Evolutionary conservation across 2,797 vertebrate species (phyloP).

Genomic region (Rhabdophis nuchalis): DNA sequence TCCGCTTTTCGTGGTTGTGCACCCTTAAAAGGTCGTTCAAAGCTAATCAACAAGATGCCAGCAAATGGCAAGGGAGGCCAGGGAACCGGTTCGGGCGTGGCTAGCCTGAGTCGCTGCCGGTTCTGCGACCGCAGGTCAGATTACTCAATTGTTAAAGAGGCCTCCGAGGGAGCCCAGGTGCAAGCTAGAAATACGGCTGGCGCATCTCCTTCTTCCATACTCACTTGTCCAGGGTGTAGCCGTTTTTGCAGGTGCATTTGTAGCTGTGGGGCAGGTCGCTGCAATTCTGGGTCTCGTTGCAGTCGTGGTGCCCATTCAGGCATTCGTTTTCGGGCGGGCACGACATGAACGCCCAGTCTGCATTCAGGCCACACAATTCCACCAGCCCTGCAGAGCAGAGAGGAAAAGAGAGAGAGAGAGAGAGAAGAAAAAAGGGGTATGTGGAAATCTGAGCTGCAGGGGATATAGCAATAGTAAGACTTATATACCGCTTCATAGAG

Average conservation of each 20-base stretch:
- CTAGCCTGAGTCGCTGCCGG: too few species aligned
- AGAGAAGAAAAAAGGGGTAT: too few species aligned
- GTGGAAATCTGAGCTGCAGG: not conserved
- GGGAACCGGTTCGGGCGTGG: too few species aligned
- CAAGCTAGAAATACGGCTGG: too few species aligned
- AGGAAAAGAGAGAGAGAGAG: not conserved
- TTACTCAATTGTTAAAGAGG: not conserved
- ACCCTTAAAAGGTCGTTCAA: too few species aligned
- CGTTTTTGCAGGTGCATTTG: constrained; percentile 87
- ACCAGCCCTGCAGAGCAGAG: constrained; percentile 61
- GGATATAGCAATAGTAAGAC: too few species aligned
- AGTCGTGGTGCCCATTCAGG: constrained; percentile 84
- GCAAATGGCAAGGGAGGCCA: too few species aligned
- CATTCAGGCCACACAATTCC: constrained; percentile 69
- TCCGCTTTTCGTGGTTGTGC: too few species aligned
- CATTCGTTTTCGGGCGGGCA: constrained; percentile 91
- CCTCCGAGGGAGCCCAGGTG: not conserved
- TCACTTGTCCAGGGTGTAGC: constrained; percentile 86
- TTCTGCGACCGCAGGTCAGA: too few species aligned
- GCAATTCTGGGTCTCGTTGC: constrained; percentile 89
- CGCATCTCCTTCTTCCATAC: not conserved
- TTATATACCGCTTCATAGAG: too few species aligned
- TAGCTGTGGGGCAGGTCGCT: constrained; percentile 82
- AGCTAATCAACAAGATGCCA: too few species aligned
- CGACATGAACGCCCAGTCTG: constrained; percentile 87